Percentiles rank a stretch among this genome's conserved stretches.
Evolutionary conservation across 2,797 vertebrate genomes (phyloP).

Genomic region (Chrosomus eos): DNA sequence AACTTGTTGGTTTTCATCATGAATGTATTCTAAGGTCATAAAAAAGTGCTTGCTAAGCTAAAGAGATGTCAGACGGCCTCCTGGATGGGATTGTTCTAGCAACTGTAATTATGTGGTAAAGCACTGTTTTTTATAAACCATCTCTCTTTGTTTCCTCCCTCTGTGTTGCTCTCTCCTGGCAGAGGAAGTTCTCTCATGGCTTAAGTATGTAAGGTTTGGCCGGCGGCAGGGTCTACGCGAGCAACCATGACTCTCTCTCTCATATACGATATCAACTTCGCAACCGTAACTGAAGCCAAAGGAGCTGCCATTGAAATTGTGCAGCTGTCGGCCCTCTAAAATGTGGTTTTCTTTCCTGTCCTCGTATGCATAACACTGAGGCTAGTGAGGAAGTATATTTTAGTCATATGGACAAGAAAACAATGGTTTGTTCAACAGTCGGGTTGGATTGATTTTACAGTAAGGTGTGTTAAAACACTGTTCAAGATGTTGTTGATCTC

Average conservation of each 20-base stretch:
- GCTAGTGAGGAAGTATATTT: background rate
- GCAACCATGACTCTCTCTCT: constrained; percentile 22
- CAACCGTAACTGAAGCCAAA: constrained; percentile 15
- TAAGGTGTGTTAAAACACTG: background rate
- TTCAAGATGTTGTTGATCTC: background rate
- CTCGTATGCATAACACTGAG: background rate
- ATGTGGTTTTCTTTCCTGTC: constrained; percentile 37
- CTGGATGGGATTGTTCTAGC: constrained; percentile 25
- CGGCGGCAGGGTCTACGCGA: constrained; percentile 25
- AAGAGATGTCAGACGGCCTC: constrained; percentile 19
- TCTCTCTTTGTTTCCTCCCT: constrained; percentile 20
- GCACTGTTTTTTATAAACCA: constrained; percentile 22
- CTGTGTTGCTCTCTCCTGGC: constrained; percentile 29
- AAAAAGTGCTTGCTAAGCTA: constrained; percentile 36
- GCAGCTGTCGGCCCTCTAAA: constrained; percentile 19
- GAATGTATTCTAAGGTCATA: background rate
- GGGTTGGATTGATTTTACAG: background rate
- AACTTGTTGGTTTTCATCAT: background rate
- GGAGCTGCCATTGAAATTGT: constrained; percentile 30
- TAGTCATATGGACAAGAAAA: background rate
- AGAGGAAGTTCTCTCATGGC: constrained; percentile 67
- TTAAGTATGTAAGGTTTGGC: constrained; percentile 70
- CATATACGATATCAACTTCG: constrained; percentile 41
- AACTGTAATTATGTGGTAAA: constrained; percentile 44
- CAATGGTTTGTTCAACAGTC: background rate